phyloP scores from a whole-genome alignment of 1,140 invertebrate species.

The Caenorhabditis latens region DNA sequence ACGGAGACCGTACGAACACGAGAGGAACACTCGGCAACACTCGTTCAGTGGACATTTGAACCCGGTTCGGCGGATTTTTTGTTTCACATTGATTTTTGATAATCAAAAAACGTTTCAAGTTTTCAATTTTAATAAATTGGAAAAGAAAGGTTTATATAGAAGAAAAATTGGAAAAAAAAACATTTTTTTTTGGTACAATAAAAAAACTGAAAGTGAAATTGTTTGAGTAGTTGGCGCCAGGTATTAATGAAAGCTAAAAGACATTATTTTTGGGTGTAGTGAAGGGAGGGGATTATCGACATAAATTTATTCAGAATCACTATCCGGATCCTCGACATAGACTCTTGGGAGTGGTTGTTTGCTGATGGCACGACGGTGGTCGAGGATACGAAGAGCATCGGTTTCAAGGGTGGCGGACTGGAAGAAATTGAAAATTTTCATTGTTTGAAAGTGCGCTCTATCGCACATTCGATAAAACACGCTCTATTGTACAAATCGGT shows the following conservation, averaged over 20 bases:
- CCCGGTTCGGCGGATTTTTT: constrained; percentile 65
- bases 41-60: constrained; percentile 69
- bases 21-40: constrained; percentile 71
- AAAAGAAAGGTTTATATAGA: background rate
- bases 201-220: constrained; percentile 50
- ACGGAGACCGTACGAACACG: constrained; percentile 63
- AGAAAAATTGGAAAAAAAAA: background rate
- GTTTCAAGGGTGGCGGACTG: constrained; percentile 68
- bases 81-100: constrained; percentile 31
- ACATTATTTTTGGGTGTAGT: no score
- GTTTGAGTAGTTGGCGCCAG: constrained; percentile 52
- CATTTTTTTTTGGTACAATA: background rate
- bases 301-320: constrained; percentile 38
- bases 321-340: constrained; percentile 57
- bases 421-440: background rate
- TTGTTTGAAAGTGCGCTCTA: background rate
- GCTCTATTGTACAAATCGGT: no score
- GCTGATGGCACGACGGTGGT: constrained; percentile 61
- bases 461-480: no score
- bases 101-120: no score
- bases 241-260: no score
- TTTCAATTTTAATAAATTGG: background rate
- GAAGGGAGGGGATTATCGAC: background rate
- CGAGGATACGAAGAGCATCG: constrained; percentile 70
- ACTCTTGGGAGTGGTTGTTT: constrained; percentile 52